Evolutionary conservation across 2,797 vertebrate species (phyloP).

Genomic region (Eulemur rubriventer): DNA sequence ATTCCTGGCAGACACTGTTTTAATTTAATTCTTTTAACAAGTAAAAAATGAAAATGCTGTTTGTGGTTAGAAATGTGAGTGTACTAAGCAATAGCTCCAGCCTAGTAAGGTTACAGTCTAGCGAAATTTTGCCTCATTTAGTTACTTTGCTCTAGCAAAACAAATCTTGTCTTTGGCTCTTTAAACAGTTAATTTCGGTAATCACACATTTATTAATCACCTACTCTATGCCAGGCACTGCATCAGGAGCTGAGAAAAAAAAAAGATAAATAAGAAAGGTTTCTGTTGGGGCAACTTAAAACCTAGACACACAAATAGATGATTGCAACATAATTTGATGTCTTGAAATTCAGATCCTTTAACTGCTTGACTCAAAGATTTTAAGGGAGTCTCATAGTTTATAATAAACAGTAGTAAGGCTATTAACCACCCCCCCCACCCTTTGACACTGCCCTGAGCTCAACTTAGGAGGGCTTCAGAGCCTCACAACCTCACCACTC

Average conservation of each 20-base stretch:
- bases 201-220: not conserved
- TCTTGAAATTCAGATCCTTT: not conserved
- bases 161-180: not conserved
- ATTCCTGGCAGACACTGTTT: conserved; percentile 48
- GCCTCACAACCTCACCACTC: not conserved
- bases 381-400: not conserved
- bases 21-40: conserved; percentile 61
- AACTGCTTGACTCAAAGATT: not conserved
- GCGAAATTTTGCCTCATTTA: not conserved
- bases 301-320: not conserved
- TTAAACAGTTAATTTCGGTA: conserved; percentile 15
- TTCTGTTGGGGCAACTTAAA: not conserved
- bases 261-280: not conserved
- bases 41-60: conserved; percentile 25
- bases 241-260: not conserved
- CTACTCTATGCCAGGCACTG: not conserved
- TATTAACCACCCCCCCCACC: not conserved
- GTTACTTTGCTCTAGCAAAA: not conserved
- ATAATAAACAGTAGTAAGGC: not conserved
- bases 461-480: not conserved
- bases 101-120: not conserved
- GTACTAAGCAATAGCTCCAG: not conserved
- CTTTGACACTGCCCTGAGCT: not conserved
- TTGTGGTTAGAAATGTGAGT: conserved; percentile 42
- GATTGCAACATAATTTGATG: not conserved